These are phyloP conservation scores for Notothenia rossii DNA, from an alignment of 2,113 vertebrate genomes.

Conservation along the genomic window DNA sequence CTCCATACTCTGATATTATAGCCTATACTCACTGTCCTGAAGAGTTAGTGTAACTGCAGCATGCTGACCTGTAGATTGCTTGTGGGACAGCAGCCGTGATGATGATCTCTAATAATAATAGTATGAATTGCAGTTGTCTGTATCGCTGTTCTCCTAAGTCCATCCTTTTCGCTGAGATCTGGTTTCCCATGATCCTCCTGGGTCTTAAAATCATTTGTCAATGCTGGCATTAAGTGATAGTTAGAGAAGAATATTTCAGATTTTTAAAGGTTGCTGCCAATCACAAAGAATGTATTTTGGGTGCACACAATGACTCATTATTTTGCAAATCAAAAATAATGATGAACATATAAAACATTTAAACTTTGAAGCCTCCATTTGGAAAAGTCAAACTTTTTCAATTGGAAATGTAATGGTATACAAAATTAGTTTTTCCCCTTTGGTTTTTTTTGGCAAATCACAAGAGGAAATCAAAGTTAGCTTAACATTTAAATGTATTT, in stretches of 20 bases:
- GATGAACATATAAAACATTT: background rate
- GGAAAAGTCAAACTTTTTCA: background rate
- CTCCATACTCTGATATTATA: conserved; percentile 49
- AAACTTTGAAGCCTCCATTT: background rate
- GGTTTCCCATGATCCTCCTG: conserved; percentile 40
- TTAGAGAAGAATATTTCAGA: background rate
- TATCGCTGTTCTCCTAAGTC: conserved; percentile 37
- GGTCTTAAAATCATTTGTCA: background rate
- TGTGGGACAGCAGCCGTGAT: conserved; percentile 55
- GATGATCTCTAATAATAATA: conserved; percentile 38
- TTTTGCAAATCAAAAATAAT: background rate
- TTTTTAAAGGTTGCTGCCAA: background rate
- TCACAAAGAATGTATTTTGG: background rate
- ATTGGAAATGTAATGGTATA: background rate
- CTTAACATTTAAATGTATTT: no score
- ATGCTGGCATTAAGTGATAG: background rate
- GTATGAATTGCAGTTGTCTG: conserved; percentile 50
- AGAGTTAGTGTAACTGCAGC: conserved; percentile 60
- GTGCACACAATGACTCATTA: background rate
- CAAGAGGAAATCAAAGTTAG: background rate
- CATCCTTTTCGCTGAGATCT: background rate
- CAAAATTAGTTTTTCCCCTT: background rate
- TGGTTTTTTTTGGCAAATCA: background rate
- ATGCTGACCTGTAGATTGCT: conserved; percentile 68
- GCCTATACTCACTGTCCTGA: conserved; percentile 50